Evolutionary conservation across 1,140 invertebrate genomes (phyloP).

Genomic region (Schlechtendalia chinensis): DNA sequence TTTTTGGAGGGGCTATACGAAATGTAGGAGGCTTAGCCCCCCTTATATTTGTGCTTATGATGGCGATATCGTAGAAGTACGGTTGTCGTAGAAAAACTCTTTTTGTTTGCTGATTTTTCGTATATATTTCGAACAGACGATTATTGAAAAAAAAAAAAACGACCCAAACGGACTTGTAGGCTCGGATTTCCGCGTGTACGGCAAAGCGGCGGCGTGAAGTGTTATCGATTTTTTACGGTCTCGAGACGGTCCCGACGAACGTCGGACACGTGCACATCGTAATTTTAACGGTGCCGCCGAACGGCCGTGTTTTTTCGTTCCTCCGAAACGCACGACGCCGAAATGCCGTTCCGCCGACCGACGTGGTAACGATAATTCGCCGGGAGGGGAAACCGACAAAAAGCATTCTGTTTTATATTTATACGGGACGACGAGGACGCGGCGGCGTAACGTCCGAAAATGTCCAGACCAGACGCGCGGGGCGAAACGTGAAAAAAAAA

Average conservation of each 20-base stretch:
- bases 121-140: too few relatives aligned
- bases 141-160: too few relatives aligned
- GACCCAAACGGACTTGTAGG: not conserved
- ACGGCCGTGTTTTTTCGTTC: not conserved
- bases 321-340: not conserved
- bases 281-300: too few relatives aligned
- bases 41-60: too few relatives aligned
- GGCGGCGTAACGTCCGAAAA: not conserved
- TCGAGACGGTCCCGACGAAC: not conserved
- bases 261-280: slow-evolving; percentile 10
- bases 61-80: too few relatives aligned
- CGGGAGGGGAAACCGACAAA: not conserved
- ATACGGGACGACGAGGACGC: not conserved
- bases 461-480: not conserved
- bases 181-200: not conserved
- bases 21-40: too few relatives aligned
- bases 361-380: not conserved
- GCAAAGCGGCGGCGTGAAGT: not conserved
- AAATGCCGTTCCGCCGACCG: not conserved
- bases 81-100: too few relatives aligned
- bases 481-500: not conserved
- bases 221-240: slow-evolving; percentile 29
- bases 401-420: not conserved
- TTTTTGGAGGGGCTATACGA: too few relatives aligned
- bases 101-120: too few relatives aligned